phyloP scores from a whole-genome alignment of 2,888 invertebrate species.

The Drosophila nigritarsus region DNA sequence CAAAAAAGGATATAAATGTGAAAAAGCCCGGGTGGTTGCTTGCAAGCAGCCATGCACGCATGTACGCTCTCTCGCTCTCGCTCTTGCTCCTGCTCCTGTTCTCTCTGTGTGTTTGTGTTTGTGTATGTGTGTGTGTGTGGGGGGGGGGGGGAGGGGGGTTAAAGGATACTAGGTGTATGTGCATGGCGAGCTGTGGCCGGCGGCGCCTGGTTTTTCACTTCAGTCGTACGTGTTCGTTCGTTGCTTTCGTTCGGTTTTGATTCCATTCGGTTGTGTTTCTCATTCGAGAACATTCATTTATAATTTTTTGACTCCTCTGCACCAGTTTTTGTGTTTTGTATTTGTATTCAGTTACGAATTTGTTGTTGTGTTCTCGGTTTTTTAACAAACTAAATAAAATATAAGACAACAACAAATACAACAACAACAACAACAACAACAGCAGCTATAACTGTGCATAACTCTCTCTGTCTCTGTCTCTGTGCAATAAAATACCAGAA shows the following conservation, averaged over 20 bases:
- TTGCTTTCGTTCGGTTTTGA: conserved; percentile 85
- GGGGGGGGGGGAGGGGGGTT: conserved; percentile 23
- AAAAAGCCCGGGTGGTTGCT: conserved; percentile 48
- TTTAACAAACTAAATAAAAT: conserved; percentile 68
- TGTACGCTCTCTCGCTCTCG: conserved; percentile 11
- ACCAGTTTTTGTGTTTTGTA: conserved; percentile 78
- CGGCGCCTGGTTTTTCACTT: conserved; percentile 55
- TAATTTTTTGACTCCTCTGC: conserved; percentile 84
- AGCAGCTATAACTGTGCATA: conserved; percentile 48
- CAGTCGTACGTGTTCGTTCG: conserved; percentile 84
- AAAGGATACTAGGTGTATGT: conserved; percentile 53
- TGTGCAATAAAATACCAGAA: conserved; percentile 47
- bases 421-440: conserved; percentile 30
- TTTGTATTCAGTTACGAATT: conserved; percentile 81
- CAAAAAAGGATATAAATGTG: conserved; percentile 27
- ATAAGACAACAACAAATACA: conserved; percentile 6
- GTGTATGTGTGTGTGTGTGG: background rate
- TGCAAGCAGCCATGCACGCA: conserved; percentile 1
- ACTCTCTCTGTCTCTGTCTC: conserved; percentile 44
- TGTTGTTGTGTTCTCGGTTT: conserved; percentile 82
- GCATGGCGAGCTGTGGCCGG: conserved; percentile 30
- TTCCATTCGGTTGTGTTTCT: conserved; percentile 81
- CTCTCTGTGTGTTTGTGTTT: conserved; percentile 1
- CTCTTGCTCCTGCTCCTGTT: conserved; percentile 16
- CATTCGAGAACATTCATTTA: conserved; percentile 84